Conservation (phyloP, 2,113 vertebrate genomes). For the Tinamus guttatus region DNA sequence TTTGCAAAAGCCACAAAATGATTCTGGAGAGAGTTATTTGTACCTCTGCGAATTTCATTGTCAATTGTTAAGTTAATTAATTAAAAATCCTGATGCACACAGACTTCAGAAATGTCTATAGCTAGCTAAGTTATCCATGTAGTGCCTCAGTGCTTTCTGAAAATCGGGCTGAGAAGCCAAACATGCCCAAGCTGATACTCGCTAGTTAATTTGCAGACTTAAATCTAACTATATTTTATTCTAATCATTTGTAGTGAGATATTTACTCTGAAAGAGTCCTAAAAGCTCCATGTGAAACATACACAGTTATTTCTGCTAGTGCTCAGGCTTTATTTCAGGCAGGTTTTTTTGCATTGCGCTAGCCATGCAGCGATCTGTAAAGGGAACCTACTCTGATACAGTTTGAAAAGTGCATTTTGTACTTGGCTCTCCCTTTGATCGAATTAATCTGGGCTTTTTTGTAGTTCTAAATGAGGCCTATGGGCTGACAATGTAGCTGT, state of each 20-base stretch:
- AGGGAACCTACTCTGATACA: slow-evolving; percentile 84
- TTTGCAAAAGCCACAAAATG: slow-evolving; percentile 2
- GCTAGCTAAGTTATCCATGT: slow-evolving; percentile 1
- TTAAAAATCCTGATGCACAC: background rate
- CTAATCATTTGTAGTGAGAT: slow-evolving; percentile 58
- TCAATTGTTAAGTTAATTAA: background rate
- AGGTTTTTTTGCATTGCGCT: slow-evolving; percentile 51
- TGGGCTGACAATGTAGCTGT: slow-evolving; percentile 86
- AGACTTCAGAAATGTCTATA: slow-evolving; percentile 2
- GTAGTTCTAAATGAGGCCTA: slow-evolving; percentile 84
- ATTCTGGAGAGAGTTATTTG: background rate
- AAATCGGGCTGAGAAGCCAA: slow-evolving; percentile 16
- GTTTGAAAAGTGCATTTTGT: slow-evolving; percentile 89
- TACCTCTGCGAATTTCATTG: background rate
- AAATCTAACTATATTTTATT: slow-evolving; percentile 71
- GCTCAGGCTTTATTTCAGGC: slow-evolving; percentile 68
- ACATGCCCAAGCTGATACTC: background rate
- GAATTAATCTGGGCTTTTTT: slow-evolving; percentile 87
- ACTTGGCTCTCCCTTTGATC: slow-evolving; percentile 86
- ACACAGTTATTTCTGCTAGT: slow-evolving; percentile 59
- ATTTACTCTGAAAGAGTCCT: slow-evolving; percentile 47
- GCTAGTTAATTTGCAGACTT: slow-evolving; percentile 53
- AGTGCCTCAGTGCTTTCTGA: background rate
- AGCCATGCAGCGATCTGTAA: slow-evolving; percentile 78
- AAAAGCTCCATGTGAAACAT: slow-evolving; percentile 59